Evolutionary conservation across 2,113 vertebrate species (phyloP), one percentile per base, ranked within the genome.

Genomic region (Erythrocercus mccallii): DNA sequence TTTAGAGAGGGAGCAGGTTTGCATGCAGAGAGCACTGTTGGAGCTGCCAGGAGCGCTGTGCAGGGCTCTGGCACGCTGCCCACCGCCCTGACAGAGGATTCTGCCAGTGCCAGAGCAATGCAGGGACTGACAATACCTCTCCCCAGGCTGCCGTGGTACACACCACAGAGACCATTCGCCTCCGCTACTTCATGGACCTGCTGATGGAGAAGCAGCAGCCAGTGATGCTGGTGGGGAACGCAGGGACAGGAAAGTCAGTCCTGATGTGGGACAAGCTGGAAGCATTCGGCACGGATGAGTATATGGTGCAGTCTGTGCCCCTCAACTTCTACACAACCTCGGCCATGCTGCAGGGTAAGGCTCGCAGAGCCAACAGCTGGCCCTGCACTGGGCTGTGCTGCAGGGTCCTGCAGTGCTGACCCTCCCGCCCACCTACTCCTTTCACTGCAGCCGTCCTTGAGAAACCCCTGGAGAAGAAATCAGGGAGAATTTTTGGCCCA

Each of bases 251-350:
- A 40, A 98, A 98, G 77, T 98, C 98, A 0, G 97, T 98, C 66
- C 86, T 98, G 74, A 98, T 98, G 97, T 78, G 96, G 47, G 94
- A 98, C 95, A 98, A 98, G 82, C 95, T 98, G 42, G 87, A 95
- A 4, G 85, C 84, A 3, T 97, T 98, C 3, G 30, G 25, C 62
- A 71, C 89, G 0, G 98, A 98, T 0, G 92, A 97, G 11, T 98
- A 97, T 78, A 19, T 98, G 6, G 96, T 98, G 65, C 98, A 98
- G 88, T 94, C 96, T 0, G 97, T 98, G 73, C 98, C 98, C 40
- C 98, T 98, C 72, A 98, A 98, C 94, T 98, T 98, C 97, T 98
- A 98, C 92, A 98, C 98, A 10, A 98, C 98, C 53, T 98, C 98
- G 0, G 98, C 98, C 92, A 98, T 98, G 98, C 96, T 98, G 77